Evolutionary conservation across 2,113 vertebrate genomes (phyloP).

Genomic region (Origma solitaria): DNA sequence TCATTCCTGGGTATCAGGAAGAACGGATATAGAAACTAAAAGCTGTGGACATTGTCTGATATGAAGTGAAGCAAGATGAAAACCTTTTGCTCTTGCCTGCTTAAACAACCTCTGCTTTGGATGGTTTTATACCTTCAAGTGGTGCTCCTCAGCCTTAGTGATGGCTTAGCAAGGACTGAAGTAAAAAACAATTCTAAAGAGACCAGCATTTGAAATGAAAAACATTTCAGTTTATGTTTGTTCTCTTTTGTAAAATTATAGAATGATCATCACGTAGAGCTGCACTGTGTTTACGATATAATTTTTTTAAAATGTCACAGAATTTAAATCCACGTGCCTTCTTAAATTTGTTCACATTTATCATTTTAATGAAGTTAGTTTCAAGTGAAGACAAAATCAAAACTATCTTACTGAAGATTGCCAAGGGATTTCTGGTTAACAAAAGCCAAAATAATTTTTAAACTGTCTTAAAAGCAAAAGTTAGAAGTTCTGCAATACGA

Average conservation of each 20-base stretch:
- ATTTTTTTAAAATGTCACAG: neutral
- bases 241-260: neutral
- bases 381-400: neutral
- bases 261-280: neutral
- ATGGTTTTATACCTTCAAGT: neutral
- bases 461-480: neutral
- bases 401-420: neutral
- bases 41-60: neutral
- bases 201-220: neutral
- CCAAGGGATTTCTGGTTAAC: neutral
- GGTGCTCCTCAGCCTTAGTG: neutral
- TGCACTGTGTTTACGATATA: neutral
- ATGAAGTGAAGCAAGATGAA: neutral
- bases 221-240: neutral
- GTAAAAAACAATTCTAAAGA: neutral
- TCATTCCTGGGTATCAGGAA: neutral
- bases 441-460: neutral
- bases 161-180: neutral
- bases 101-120: neutral
- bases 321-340: neutral
- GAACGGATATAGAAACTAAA: neutral
- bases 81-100: neutral
- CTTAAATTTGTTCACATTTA: neutral
- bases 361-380: neutral
- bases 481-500: neutral